These are phyloP conservation scores for Notarius quadriscutis DNA, from an alignment of 2,113 vertebrate genomes.

Conservation along the genomic window DNA sequence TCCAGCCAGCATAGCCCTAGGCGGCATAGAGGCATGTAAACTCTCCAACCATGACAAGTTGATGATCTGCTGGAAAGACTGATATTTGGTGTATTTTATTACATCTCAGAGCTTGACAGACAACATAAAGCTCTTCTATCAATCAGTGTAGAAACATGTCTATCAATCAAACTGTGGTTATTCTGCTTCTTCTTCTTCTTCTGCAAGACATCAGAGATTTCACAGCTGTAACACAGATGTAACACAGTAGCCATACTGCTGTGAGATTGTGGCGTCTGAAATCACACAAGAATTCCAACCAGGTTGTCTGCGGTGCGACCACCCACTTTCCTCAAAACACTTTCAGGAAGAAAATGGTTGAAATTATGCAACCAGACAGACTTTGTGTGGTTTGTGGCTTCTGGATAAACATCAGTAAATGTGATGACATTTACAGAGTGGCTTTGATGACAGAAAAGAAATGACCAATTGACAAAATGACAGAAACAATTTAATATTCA, in stretches of 20 bases:
- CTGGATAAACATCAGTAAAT: not conserved
- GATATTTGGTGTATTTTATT: no score
- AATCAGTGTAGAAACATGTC: not conserved
- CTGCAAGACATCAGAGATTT: slow-evolving; percentile 7
- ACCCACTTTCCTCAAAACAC: slow-evolving; percentile 29
- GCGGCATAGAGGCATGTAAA: no score
- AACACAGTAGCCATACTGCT: not conserved
- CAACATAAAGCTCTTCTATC: no score
- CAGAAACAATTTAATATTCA: no score
- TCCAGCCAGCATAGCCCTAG: no score
- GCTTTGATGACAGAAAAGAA: not conserved
- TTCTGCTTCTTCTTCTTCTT: not conserved
- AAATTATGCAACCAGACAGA: not conserved
- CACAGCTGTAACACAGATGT: not conserved
- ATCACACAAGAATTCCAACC: not conserved
- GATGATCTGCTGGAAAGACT: no score
- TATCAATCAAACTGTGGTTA: not conserved
- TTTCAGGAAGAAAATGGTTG: not conserved
- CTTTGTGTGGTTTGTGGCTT: not conserved
- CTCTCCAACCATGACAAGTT: no score
- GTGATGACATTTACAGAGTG: not conserved
- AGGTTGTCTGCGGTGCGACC: slow-evolving; percentile 18
- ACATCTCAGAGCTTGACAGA: no score
- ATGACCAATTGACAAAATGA: no score
- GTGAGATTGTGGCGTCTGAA: not conserved